Evolutionary conservation across 2,888 invertebrate species (phyloP), one percentile per base, ranked within the genome.

Genomic region (Philonicus albiceps): DNA sequence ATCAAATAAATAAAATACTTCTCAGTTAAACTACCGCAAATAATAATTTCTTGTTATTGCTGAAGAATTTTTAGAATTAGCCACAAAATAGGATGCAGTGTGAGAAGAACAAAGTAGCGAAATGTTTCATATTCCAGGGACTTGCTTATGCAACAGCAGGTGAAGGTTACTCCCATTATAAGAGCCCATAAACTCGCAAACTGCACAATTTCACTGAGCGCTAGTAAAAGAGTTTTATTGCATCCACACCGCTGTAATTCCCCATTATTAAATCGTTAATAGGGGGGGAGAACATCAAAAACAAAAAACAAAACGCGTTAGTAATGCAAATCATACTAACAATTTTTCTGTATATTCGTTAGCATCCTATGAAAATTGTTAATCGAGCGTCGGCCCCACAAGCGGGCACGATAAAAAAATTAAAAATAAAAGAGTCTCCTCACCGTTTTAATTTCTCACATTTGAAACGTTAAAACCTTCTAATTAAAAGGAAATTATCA

Each of bases 401-500:
- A 11, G 11, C 11, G 37, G 11, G 37, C 7, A 11, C 37, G 8
- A 81, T n/a, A n/a, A 34, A 30, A 55, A 31, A 53, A 53, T n/a
- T 34, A 53, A n/a, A 53, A 53, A 0, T 2, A 19, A 55, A 55
- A 22, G 27, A 64, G 11, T 7, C 1, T 0, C 27, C 64, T 34
- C 31, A 30, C 64, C 55, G 30, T 34, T 81, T 64, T 55, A 43
- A 30, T 80, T 80, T 76, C 37, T 13, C 76, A 40, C 37, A 40
- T 37, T 40, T 22, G 19, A 78, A 27, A 30, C 55, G 49, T 81
- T 81, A 81, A 81, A 81, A 81, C 55, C 81, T 55, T 81, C 64
- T 81, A 81, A 81, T 81, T 81, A 81, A 81, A 81, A 81, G 64
- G 53, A 81, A 53, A 81, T 81, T 81, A 81, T 64, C 81, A 81